These are phyloP conservation scores for Acleris laterana DNA, from an alignment of 2,888 invertebrate species.

Conservation along the genomic window DNA sequence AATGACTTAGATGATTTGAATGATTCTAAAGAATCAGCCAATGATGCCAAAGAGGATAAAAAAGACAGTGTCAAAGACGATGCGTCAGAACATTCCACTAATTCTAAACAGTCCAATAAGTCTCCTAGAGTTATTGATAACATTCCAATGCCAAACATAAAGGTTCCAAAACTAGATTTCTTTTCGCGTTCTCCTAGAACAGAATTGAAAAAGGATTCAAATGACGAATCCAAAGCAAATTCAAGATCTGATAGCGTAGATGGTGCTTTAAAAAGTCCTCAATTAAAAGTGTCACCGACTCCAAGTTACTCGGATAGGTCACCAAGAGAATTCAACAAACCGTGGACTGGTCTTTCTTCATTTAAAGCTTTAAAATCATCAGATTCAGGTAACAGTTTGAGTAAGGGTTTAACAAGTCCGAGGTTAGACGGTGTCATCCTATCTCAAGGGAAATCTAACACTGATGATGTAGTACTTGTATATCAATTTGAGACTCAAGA, in stretches of 20 bases:
- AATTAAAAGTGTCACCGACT: slow-evolving; percentile 67
- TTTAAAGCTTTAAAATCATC: slow-evolving; percentile 62
- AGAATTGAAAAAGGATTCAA: slow-evolving; percentile 49
- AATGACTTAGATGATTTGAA: slow-evolving; percentile 72
- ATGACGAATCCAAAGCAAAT: slow-evolving; percentile 55
- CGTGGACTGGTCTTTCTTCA: slow-evolving; percentile 66
- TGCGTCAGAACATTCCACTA: slow-evolving; percentile 54
- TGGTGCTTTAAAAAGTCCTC: slow-evolving; percentile 56
- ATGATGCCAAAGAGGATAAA: slow-evolving; percentile 61
- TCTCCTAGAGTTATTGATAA: slow-evolving; percentile 51
- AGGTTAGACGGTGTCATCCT: slow-evolving; percentile 74
- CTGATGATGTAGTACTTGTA: slow-evolving; percentile 76
- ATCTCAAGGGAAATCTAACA: slow-evolving; percentile 75
- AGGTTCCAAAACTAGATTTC: slow-evolving; percentile 72
- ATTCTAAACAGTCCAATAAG: slow-evolving; percentile 56
- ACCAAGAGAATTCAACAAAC: slow-evolving; percentile 66
- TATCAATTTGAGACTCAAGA: slow-evolving; percentile 77
- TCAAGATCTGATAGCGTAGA: slow-evolving; percentile 52
- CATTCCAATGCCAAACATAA: slow-evolving; percentile 67
- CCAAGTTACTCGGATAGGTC: slow-evolving; percentile 66
- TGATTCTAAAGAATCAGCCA: slow-evolving; percentile 43
- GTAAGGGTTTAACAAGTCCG: slow-evolving; percentile 67
- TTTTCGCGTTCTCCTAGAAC: slow-evolving; percentile 50
- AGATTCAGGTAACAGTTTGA: slow-evolving; percentile 65
- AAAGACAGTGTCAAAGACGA: slow-evolving; percentile 63